A percentile compares a stretch with the other conserved stretches of the same genome.
Evolutionary conservation across 2,888 invertebrate species (phyloP).

Genomic region (Ochropacha duplaris): DNA sequence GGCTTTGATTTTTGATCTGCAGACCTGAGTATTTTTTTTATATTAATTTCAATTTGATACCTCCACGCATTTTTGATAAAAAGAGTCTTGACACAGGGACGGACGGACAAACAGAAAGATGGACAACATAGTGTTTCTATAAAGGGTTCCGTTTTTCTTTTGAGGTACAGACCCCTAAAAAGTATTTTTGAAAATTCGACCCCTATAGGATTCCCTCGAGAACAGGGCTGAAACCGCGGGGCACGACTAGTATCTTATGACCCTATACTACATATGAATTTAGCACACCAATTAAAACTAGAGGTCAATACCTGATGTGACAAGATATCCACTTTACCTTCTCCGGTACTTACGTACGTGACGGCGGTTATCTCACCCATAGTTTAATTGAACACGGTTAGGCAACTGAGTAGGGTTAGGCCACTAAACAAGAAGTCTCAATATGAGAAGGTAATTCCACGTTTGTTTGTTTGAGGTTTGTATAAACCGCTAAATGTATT

Average conservation of each 20-base stretch:
- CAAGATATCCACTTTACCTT: conserved; percentile 53
- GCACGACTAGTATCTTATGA: neutral
- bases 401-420: conserved; percentile 19
- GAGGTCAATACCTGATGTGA: conserved; percentile 46
- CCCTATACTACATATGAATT: neutral
- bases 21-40: too few species aligned
- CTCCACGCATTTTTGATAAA: too few species aligned
- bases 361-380: conserved; percentile 60
- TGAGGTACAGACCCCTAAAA: too few species aligned
- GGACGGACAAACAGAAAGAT: too few species aligned
- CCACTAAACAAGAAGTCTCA: conserved; percentile 1
- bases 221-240: too few species aligned
- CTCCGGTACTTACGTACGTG: conserved; percentile 57
- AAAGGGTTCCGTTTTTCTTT: too few species aligned
- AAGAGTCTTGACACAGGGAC: too few species aligned
- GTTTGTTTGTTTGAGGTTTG: neutral
- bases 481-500: neutral
- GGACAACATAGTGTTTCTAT: too few species aligned
- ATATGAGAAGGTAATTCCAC: neutral
- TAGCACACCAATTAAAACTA: neutral
- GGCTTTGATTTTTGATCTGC: too few species aligned
- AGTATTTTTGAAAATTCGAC: too few species aligned
- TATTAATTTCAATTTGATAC: too few species aligned
- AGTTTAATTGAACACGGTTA: conserved; percentile 70
- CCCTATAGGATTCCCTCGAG: too few species aligned